Percentiles rank a stretch among this genome's conserved stretches.
Evolutionary conservation across 2,113 vertebrate species (phyloP).

Genomic region (Ardeotis arabs): DNA sequence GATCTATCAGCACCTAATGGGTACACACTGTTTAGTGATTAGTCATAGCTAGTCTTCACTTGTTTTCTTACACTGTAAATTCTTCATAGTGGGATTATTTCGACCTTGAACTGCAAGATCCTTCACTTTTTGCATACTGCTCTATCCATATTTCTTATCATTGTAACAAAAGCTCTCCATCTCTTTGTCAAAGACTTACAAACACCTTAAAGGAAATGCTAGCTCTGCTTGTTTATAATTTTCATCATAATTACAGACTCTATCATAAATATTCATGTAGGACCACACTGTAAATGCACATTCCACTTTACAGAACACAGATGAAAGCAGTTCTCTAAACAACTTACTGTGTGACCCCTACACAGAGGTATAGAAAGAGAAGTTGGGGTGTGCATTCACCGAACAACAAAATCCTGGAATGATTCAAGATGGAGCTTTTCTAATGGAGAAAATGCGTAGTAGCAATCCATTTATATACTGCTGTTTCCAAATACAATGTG

Average conservation of each 20-base stretch:
- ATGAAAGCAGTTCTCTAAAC: background rate
- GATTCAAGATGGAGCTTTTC: background rate
- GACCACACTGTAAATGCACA: background rate
- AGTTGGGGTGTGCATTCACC: background rate
- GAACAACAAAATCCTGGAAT: background rate
- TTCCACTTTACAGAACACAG: background rate
- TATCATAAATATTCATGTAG: constrained; percentile 11
- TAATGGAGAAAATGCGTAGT: background rate
- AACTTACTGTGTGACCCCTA: background rate
- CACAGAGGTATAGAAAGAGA: background rate
- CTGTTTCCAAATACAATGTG: background rate
- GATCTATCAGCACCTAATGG: background rate
- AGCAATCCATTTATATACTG: background rate
- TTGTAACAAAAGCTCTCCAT: background rate
- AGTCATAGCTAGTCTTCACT: background rate
- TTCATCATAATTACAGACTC: background rate
- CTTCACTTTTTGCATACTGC: background rate
- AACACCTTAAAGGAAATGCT: background rate
- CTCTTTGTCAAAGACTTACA: background rate
- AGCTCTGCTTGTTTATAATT: background rate
- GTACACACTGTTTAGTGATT: background rate
- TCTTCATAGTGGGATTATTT: background rate
- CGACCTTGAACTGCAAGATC: background rate
- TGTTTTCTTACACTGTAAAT: background rate
- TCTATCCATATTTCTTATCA: background rate